Evolutionary conservation across 2,888 invertebrate genomes (phyloP).

Genomic region (Drosophila mimica): DNA sequence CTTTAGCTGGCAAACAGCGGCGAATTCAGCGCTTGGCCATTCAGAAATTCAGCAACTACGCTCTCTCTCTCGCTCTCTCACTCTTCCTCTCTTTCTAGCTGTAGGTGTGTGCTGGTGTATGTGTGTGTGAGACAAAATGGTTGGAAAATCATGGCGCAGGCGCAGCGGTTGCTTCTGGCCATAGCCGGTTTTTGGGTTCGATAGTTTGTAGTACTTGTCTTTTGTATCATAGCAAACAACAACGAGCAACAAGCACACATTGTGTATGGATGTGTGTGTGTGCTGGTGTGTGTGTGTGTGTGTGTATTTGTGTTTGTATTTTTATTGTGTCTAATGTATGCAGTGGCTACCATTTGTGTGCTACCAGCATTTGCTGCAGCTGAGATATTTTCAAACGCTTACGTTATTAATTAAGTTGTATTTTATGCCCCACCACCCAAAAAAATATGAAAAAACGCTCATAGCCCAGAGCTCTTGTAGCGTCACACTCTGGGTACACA

Average conservation of each 20-base stretch:
- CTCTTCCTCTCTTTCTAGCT: slow-evolving; percentile 2
- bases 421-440: slow-evolving; percentile 7
- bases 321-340: slow-evolving; percentile 53
- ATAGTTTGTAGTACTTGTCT: slow-evolving; percentile 50
- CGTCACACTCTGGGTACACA: slow-evolving; percentile 34
- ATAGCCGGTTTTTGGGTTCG: slow-evolving; percentile 56
- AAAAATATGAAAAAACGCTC: neutral
- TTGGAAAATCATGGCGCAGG: slow-evolving; percentile 76
- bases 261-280: slow-evolving; percentile 12
- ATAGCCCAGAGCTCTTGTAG: slow-evolving; percentile 4
- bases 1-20: slow-evolving; percentile 20
- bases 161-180: slow-evolving; percentile 47
- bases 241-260: slow-evolving; percentile 8
- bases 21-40: slow-evolving; percentile 65
- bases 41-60: slow-evolving; percentile 69
- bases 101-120: neutral
- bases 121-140: slow-evolving; percentile 69
- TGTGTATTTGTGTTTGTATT: slow-evolving; percentile 26
- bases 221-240: slow-evolving; percentile 48
- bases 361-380: slow-evolving; percentile 40
- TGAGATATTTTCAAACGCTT: slow-evolving; percentile 51
- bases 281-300: slow-evolving; percentile 12
- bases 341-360: slow-evolving; percentile 52
- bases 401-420: slow-evolving; percentile 76
- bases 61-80: slow-evolving; percentile 14